Percentiles rank a stretch among this genome's conserved stretches.
phyloP scores from a whole-genome alignment of 2,797 vertebrate species.

The Dicrostonyx torquatus region DNA sequence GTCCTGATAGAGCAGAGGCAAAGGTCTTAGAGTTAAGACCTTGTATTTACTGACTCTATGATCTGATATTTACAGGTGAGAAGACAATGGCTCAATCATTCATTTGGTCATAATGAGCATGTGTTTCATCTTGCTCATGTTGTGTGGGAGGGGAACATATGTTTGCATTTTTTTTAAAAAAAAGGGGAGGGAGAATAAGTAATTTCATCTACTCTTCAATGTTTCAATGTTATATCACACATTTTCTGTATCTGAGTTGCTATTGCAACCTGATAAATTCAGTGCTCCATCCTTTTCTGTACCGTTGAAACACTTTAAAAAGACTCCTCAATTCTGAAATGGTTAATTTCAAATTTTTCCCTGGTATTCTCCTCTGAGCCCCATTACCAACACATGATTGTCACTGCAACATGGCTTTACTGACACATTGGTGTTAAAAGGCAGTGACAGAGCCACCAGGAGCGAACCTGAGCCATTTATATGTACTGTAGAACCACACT shows the following conservation, averaged over 20 bases:
- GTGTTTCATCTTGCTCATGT: constrained; percentile 48
- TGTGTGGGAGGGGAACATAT: not conserved
- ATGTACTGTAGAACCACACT: constrained; percentile 45
- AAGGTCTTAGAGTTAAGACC: constrained; percentile 53
- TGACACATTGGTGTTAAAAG: constrained; percentile 72
- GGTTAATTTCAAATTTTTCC: constrained; percentile 69
- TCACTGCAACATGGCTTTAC: constrained; percentile 68
- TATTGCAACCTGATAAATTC: not conserved
- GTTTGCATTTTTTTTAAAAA: not conserved
- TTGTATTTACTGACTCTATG: constrained; percentile 48
- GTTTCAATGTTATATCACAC: not conserved
- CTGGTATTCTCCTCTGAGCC: constrained; percentile 59
- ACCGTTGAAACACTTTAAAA: not conserved
- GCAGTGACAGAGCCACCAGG: constrained; percentile 61
- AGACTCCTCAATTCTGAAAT: constrained; percentile 50
- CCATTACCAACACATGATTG: constrained; percentile 71
- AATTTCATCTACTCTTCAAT: not conserved
- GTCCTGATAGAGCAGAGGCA: not conserved
- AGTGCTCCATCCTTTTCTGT: not conserved
- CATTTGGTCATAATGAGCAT: not conserved
- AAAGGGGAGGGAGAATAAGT: not conserved
- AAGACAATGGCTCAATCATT: constrained; percentile 57
- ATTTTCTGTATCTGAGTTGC: not conserved
- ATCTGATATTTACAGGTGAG: constrained; percentile 58
- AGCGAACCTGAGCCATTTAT: constrained; percentile 54